Base-by-base conservation (phyloP, 2,888 invertebrate species). In the Dynastes hyllus region DNA sequence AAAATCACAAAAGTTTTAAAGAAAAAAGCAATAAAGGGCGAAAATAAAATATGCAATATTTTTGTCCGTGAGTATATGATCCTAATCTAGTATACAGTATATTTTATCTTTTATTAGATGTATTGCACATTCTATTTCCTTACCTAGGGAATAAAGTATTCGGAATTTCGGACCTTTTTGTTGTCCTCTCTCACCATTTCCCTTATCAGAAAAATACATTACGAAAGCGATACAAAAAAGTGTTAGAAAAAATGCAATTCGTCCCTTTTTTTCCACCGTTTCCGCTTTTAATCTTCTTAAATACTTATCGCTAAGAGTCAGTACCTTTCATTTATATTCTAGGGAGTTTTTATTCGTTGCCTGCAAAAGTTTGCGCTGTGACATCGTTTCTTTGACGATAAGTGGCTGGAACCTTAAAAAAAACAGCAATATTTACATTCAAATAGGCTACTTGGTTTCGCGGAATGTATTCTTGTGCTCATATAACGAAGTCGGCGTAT, bases 391-490 rank as follows among this genome's bases (percentile, higher is more conserved):
- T 22, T 58, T 8, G 22, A 6, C 13, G 53, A 6, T 55, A 55
- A 55, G 55, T 6, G n/a, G 4, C 16, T 9, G 9, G 40, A 40
- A 45, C 45, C 1, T 8, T 45, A 16, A 58, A 22, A 22, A 58
- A 58, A 22, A 58, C 22, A 9, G 22, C 55, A 58, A 58, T 27
- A 58, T 58, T 58, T 58, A 58, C 22, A 58, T 58, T 58, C 22
- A 58, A 58, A 58, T 58, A 58, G 55, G 55, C 22, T 8, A 11
- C 45, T 45, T 22, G 22, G 55, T 58, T 58, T 58, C 45, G 27
- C 22, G 55, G 11, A 27, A 58, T 22, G 6, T 58, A 16, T 8
- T 58, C 22, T 4, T 55, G 16, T 22, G 6, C 27, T 22, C 1
- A 22, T 58, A 22, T 16, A 58, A 22, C 55, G n/a, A 8, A 5